Percentiles rank a stretch among this genome's conserved stretches.
phyloP scores from a whole-genome alignment of 1,140 invertebrate species.

The Papilio helenus region DNA sequence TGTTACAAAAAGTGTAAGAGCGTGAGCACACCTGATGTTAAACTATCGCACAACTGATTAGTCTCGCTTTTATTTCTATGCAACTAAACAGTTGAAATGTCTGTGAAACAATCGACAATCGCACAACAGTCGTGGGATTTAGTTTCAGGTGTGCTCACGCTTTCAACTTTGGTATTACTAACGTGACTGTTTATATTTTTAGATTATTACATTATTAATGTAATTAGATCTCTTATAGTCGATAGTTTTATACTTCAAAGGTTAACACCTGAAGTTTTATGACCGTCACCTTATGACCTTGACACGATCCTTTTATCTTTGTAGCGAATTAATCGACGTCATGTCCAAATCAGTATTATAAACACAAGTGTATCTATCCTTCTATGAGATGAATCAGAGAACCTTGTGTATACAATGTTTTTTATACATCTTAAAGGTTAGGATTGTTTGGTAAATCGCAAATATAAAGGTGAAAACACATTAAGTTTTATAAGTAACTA shows the following conservation, averaged over 20 bases:
- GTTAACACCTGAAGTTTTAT: not conserved
- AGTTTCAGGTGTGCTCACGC: no score
- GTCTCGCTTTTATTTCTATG: no score
- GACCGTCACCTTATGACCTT: not conserved
- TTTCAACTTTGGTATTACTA: not conserved
- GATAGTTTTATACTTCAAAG: not conserved
- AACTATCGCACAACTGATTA: no score
- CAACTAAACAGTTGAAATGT: no score
- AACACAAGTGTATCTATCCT: not conserved
- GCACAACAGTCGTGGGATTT: no score
- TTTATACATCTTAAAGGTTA: not conserved
- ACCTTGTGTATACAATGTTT: not conserved
- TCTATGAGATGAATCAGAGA: not conserved
- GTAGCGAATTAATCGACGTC: conserved; percentile 1
- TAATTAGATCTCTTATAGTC: not conserved
- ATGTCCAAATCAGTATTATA: not conserved
- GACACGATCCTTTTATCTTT: conserved; percentile 12
- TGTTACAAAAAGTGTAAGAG: no score
- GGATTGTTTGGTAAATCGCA: not conserved
- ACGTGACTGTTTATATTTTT: not conserved
- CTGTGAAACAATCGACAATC: no score
- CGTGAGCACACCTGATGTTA: no score
- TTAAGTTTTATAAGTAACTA: not conserved
- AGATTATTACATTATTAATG: no score
- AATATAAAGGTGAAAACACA: not conserved